phyloP scores from a whole-genome alignment of 2,113 vertebrate species.

The Ciconia maguari region DNA sequence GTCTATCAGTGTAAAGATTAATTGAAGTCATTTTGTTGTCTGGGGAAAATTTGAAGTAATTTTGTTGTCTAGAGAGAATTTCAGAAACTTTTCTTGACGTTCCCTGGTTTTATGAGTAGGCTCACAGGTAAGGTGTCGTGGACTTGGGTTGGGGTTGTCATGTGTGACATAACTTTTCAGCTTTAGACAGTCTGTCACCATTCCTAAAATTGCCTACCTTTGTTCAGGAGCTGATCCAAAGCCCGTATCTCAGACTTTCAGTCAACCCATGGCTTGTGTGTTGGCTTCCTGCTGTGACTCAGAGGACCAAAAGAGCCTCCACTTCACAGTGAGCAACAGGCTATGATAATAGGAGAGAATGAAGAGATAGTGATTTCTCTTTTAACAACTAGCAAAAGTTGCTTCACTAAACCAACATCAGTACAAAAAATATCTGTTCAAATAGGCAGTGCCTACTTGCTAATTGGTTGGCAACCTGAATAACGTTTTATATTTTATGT shows the following conservation, averaged over 20 bases:
- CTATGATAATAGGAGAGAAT: background rate
- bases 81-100: background rate
- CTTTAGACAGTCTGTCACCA: background rate
- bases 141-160: background rate
- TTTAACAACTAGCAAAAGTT: background rate
- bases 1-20: slow-evolving; percentile 62
- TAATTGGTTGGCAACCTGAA: background rate
- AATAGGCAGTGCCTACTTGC: background rate
- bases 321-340: background rate
- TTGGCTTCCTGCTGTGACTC: slow-evolving; percentile 22
- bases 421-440: background rate
- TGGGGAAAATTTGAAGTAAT: slow-evolving; percentile 22
- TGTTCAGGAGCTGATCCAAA: background rate
- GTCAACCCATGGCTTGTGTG: background rate
- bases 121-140: background rate
- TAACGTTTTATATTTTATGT: background rate
- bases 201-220: background rate
- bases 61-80: slow-evolving; percentile 35
- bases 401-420: slow-evolving; percentile 26
- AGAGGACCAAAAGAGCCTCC: background rate
- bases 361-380: background rate
- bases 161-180: background rate
- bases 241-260: background rate
- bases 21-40: slow-evolving; percentile 59
- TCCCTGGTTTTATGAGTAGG: background rate